Percentiles rank a stretch among this genome's conserved stretches.
Conservation (phyloP, 2,797 vertebrate genomes). For the Onychomys leucogaster region DNA sequence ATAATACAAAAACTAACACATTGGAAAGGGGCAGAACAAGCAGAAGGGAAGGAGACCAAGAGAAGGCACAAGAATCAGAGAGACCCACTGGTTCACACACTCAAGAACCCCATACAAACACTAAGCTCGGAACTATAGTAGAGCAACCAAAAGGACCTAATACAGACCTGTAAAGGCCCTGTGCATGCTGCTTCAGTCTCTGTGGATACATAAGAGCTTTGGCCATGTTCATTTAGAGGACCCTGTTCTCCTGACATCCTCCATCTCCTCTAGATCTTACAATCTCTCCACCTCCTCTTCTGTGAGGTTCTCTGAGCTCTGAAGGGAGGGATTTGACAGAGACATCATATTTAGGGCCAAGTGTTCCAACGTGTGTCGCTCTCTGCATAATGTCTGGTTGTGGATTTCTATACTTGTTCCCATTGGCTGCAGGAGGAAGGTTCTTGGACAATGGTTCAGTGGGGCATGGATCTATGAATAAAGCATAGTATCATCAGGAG, state of each 20-base stretch:
- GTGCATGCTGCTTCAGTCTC: background rate
- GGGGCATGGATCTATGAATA: background rate
- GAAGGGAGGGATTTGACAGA: background rate
- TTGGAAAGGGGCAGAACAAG: background rate
- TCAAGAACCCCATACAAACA: background rate
- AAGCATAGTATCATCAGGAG: background rate
- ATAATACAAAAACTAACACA: background rate
- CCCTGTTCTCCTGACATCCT: background rate
- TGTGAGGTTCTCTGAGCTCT: background rate
- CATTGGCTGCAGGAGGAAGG: background rate
- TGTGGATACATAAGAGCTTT: background rate
- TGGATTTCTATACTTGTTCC: background rate
- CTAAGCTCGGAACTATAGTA: background rate
- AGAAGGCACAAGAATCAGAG: background rate
- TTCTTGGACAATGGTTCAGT: background rate
- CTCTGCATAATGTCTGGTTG: background rate
- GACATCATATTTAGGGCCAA: background rate
- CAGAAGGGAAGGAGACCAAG: background rate
- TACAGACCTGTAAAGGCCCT: background rate
- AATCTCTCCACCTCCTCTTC: background rate
- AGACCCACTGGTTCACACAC: background rate
- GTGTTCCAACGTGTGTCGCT: background rate
- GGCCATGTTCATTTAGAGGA: background rate
- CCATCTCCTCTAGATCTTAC: background rate
- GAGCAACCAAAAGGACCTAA: background rate